A percentile compares a stretch with the other conserved stretches of the same genome.
These are phyloP conservation scores for Monopterus albus DNA, from an alignment of 2,113 vertebrate species.

Conservation along the genomic window DNA sequence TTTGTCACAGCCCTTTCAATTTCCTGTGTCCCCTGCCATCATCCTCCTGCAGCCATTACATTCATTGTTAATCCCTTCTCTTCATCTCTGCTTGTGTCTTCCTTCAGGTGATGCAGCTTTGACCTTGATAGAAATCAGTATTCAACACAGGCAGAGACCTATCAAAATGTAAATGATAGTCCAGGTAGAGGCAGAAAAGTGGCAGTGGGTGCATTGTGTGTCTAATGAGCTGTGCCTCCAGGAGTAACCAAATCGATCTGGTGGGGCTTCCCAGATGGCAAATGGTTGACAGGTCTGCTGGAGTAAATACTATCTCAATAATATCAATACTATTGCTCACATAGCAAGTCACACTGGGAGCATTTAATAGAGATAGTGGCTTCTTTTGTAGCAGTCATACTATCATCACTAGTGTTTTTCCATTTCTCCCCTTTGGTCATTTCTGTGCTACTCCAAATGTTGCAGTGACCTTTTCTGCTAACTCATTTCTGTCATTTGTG, in stretches of 20 bases:
- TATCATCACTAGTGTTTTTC: background rate
- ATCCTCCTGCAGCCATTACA: background rate
- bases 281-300: background rate
- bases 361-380: constrained; percentile 40
- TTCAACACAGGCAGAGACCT: constrained; percentile 35
- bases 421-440: constrained; percentile 1
- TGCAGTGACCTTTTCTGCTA: constrained; percentile 2
- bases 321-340: too few species aligned
- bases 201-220: constrained; percentile 39
- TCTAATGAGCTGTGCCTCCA: constrained; percentile 71
- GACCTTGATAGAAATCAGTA: constrained; percentile 67
- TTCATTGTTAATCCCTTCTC: background rate
- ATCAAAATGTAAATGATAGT: constrained; percentile 75
- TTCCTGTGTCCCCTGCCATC: background rate
- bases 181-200: constrained; percentile 47
- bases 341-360: constrained; percentile 12
- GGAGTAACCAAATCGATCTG: constrained; percentile 71
- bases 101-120: constrained; percentile 34
- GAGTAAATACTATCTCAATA: too few species aligned
- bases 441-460: background rate
- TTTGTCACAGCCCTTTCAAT: constrained; percentile 14
- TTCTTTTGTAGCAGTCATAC: constrained; percentile 17
- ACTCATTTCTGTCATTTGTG: constrained; percentile 2
- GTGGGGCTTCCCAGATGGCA: constrained; percentile 10
- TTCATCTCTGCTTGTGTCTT: constrained; percentile 8